phyloP scores from a whole-genome alignment of 2,113 vertebrate species.

The Porphyrio hochstetteri region DNA sequence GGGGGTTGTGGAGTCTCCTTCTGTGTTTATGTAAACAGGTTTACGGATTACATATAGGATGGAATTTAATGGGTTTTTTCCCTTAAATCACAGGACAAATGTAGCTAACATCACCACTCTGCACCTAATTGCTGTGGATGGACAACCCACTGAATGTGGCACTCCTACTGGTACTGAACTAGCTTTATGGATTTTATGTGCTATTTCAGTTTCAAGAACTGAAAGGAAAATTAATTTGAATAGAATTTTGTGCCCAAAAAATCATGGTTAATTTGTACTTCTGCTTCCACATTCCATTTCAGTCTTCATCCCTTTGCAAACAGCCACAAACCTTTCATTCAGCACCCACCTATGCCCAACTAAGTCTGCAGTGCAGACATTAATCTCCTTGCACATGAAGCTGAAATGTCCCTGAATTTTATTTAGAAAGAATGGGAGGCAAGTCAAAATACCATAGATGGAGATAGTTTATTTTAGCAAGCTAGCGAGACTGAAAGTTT shows the following conservation, averaged over 20 bases:
- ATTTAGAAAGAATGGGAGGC: neutral
- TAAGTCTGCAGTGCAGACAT: neutral
- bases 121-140: neutral
- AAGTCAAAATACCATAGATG: neutral
- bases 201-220: neutral
- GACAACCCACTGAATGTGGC: accelerated
- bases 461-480: neutral
- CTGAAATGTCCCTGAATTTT: neutral
- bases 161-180: neutral
- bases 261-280: neutral
- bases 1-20: no score
- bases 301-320: neutral
- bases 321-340: neutral
- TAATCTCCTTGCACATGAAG: neutral
- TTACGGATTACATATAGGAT: neutral
- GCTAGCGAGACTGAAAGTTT: neutral
- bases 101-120: neutral
- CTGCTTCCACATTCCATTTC: neutral
- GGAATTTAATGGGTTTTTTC: neutral
- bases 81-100: neutral
- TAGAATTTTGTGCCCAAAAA: neutral
- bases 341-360: neutral
- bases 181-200: neutral
- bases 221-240: neutral
- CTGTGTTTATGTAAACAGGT: neutral